Conservation (phyloP, 1,140 invertebrate species). For the Drosophila triauraria region DNA sequence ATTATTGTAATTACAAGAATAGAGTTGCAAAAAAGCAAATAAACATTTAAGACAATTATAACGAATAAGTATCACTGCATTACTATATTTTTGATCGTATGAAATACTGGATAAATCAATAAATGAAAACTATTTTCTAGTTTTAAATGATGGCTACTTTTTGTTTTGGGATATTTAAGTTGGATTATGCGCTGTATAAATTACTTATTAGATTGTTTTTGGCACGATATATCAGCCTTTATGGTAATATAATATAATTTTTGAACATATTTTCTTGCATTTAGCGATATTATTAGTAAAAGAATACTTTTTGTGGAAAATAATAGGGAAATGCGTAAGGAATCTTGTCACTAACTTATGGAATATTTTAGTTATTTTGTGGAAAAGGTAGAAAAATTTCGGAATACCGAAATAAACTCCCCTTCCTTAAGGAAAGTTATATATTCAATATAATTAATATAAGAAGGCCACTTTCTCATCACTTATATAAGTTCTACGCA, state of each 20-base stretch:
- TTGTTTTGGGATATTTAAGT: background rate
- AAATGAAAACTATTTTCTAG: conserved; percentile 67
- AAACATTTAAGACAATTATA: conserved; percentile 44
- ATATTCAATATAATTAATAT: too few relatives aligned
- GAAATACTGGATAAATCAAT: conserved; percentile 72
- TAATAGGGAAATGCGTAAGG: background rate
- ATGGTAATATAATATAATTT: too few relatives aligned
- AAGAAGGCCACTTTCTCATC: too few relatives aligned
- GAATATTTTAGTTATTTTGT: too few relatives aligned
- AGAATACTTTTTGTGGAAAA: background rate
- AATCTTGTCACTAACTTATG: background rate
- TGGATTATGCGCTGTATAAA: background rate
- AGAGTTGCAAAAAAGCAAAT: conserved; percentile 55
- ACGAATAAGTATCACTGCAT: conserved; percentile 60
- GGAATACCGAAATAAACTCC: too few relatives aligned
- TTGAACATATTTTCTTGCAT: too few relatives aligned
- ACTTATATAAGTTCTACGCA: too few relatives aligned
- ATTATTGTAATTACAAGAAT: conserved; percentile 42
- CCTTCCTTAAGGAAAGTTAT: too few relatives aligned
- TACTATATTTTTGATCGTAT: conserved; percentile 75
- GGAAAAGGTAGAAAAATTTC: too few relatives aligned
- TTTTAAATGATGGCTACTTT: conserved; percentile 11
- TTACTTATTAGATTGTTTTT: background rate
- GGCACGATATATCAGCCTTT: too few relatives aligned
- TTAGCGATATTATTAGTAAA: too few relatives aligned